phyloP scores from a whole-genome alignment of 1,140 invertebrate genomes.

The Pseudomyrmex dendroicus region DNA sequence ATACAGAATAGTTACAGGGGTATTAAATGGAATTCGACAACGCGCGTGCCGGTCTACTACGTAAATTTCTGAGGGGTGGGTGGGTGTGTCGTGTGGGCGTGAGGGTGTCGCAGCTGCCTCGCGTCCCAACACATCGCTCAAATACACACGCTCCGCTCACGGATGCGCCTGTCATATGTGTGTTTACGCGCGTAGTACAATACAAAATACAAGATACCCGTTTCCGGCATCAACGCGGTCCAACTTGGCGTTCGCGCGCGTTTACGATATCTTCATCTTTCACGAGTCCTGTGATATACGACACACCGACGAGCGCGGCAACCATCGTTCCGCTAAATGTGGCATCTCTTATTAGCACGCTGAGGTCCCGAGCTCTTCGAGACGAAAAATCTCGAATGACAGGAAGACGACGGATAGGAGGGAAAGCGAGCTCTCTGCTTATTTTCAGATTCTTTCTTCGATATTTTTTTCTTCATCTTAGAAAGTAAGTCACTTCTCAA shows the following conservation, averaged over 20 bases:
- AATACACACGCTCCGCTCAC: constrained; percentile 19
- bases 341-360: constrained; percentile 67
- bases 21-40: constrained; percentile 70
- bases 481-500: constrained; percentile 1
- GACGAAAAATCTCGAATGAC: constrained; percentile 71
- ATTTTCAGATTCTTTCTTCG: constrained; percentile 65
- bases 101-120: constrained; percentile 78
- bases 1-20: constrained; percentile 30
- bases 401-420: constrained; percentile 65
- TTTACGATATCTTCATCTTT: constrained; percentile 16
- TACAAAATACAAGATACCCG: background rate
- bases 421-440: constrained; percentile 60
- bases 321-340: constrained; percentile 60
- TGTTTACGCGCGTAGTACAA: constrained; percentile 19
- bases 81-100: constrained; percentile 81
- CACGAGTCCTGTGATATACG: background rate
- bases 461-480: constrained; percentile 9
- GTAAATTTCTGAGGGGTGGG: constrained; percentile 57
- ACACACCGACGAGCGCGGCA: constrained; percentile 11
- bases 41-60: constrained; percentile 73
- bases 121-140: constrained; percentile 66
- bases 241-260: background rate
- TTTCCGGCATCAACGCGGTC: background rate
- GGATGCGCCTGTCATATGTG: background rate
- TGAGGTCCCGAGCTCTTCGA: constrained; percentile 59